These are phyloP conservation scores for Alosa sapidissima DNA, from an alignment of 2,797 vertebrate species.

Conservation along the genomic window DNA sequence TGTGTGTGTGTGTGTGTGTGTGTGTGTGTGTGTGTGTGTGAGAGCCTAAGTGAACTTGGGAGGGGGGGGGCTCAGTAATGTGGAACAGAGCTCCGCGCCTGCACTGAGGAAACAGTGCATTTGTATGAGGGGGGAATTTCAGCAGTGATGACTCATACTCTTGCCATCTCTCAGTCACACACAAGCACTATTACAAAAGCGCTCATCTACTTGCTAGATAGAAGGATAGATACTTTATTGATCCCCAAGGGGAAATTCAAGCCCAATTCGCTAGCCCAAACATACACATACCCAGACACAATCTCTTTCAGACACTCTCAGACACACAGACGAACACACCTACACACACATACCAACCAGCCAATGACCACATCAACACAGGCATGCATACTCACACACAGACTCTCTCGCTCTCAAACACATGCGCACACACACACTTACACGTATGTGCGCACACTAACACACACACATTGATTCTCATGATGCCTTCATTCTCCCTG, in stretches of 20 bases:
- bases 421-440: too few relatives aligned
- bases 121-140: constrained; percentile 40
- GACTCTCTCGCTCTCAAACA: not conserved
- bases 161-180: not conserved
- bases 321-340: not conserved
- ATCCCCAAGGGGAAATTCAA: too few relatives aligned
- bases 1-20: constrained; percentile 6
- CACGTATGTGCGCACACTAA: not conserved
- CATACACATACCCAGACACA: not conserved
- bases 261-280: not conserved
- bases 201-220: not conserved
- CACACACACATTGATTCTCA: not conserved
- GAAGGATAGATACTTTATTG: too few relatives aligned
- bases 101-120: constrained; percentile 24
- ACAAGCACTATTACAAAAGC: not conserved
- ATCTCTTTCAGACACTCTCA: not conserved
- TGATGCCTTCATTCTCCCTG: not conserved
- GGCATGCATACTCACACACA: not conserved
- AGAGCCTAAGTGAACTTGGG: not conserved
- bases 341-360: not conserved
- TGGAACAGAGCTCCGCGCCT: not conserved
- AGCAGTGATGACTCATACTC: constrained; percentile 38
- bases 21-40: not conserved
- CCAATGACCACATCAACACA: not conserved
- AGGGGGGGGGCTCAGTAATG: constrained; percentile 1